Evolutionary conservation across 53 echinoderm and acorn worm species (phyloP).

Genomic region (Arbacia lixula): DNA sequence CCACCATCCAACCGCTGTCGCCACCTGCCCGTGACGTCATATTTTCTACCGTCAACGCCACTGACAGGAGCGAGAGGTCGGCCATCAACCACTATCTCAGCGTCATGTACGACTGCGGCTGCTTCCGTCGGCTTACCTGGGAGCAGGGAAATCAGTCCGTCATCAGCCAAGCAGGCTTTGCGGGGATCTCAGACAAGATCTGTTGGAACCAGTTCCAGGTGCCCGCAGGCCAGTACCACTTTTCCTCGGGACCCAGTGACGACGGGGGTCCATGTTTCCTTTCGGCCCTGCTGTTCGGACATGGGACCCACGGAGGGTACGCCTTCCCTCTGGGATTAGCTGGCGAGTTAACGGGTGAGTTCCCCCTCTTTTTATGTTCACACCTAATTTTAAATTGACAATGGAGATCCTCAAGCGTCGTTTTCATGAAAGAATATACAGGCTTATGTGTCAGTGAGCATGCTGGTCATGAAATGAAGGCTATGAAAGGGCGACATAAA

Average conservation of each 20-base stretch:
- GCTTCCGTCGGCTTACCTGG: conserved; percentile 45
- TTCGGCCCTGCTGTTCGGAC: conserved; percentile 29
- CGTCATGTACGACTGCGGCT: conserved; percentile 40
- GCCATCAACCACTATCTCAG: conserved; percentile 17
- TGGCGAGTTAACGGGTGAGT: too few relatives aligned
- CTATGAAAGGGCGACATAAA: too few relatives aligned
- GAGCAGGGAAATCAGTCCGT: not conserved
- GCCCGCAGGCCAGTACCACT: conserved; percentile 7
- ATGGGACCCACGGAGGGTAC: conserved; percentile 42
- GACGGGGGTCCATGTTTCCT: not conserved
- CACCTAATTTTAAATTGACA: too few relatives aligned
- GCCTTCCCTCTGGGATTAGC: conserved; percentile 34
- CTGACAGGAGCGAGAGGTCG: not conserved
- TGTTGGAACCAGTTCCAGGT: conserved; percentile 46
- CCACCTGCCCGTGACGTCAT: not conserved
- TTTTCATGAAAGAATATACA: too few relatives aligned
- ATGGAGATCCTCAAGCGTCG: too few relatives aligned
- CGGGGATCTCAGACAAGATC: not conserved
- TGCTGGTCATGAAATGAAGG: too few relatives aligned
- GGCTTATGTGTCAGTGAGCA: too few relatives aligned
- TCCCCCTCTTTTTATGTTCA: too few relatives aligned
- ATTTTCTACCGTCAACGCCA: conserved; percentile 37
- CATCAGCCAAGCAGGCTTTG: not conserved
- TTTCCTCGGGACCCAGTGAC: conserved; percentile 2
- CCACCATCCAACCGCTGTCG: conserved; percentile 22